Evolutionary conservation across 1,140 invertebrate genomes (phyloP).

Genomic region (Gonatopus flavifemur): DNA sequence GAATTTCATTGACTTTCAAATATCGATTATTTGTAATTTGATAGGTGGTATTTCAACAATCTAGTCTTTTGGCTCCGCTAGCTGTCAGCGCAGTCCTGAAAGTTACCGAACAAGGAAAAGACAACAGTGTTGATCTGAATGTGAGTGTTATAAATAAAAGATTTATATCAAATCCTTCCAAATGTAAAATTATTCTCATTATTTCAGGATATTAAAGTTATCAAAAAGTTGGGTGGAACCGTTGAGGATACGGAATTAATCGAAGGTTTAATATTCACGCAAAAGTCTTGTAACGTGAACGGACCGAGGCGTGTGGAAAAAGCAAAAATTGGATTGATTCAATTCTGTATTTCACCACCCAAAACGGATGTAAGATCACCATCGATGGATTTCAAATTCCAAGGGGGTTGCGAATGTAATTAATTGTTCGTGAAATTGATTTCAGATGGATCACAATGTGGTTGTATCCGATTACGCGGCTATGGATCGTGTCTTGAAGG

Average conservation of each 20-base stretch:
- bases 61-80: conserved; percentile 89
- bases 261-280: conserved; percentile 92
- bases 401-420: not conserved
- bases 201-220: conserved; percentile 86
- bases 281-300: conserved; percentile 85
- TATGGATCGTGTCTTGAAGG: conserved; percentile 98
- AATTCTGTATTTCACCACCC: conserved; percentile 99
- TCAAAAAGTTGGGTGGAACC: conserved; percentile 95
- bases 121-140: conserved; percentile 67
- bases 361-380: conserved; percentile 89
- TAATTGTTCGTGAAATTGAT: conserved; percentile 23
- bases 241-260: conserved; percentile 97
- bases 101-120: conserved; percentile 68
- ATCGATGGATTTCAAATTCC: not conserved
- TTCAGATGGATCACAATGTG: conserved; percentile 97
- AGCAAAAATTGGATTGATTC: conserved; percentile 98
- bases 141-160: conserved; percentile 18
- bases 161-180: conserved; percentile 3
- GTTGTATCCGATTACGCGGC: conserved; percentile 98
- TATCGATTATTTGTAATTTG: conserved; percentile 18
- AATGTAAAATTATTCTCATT: conserved; percentile 4
- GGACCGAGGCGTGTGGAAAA: conserved; percentile 94
- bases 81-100: conserved; percentile 96
- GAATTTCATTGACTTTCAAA: too few species aligned
- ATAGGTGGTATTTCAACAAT: conserved; percentile 95